A percentile compares a stretch with the other conserved stretches of the same genome.
Conservation (phyloP, 2,797 vertebrate species). For the Valencia hispanica region DNA sequence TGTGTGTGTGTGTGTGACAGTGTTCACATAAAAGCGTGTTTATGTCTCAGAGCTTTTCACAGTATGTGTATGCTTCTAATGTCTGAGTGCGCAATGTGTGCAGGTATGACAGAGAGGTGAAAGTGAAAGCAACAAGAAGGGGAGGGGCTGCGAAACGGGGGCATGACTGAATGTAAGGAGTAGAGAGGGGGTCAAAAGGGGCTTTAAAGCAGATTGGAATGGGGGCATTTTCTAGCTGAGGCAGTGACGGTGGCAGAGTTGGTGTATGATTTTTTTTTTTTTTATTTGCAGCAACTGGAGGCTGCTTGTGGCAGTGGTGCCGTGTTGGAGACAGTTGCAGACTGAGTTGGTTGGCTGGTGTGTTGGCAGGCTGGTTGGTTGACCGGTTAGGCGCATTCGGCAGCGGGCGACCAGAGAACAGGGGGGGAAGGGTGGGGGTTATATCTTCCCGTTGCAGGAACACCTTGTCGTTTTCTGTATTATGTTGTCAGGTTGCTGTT, state of each 20-base stretch:
- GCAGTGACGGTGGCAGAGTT: conserved; percentile 48
- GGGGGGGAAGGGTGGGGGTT: conserved; percentile 10
- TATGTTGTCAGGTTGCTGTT: conserved; percentile 41
- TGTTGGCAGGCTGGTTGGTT: conserved; percentile 57
- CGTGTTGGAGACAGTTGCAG: conserved; percentile 68
- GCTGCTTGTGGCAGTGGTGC: conserved; percentile 75
- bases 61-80: conserved; percentile 30
- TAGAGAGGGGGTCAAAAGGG: conserved; percentile 33
- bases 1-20: conserved; percentile 42
- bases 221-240: conserved; percentile 56
- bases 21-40: conserved; percentile 44
- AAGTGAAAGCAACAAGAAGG: conserved; percentile 72
- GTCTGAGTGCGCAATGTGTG: conserved; percentile 47
- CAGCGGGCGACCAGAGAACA: conserved; percentile 32
- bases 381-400: conserved; percentile 54
- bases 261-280: conserved; percentile 45
- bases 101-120: conserved; percentile 53
- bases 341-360: conserved; percentile 68
- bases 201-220: conserved; percentile 32
- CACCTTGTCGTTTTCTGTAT: conserved; percentile 48
- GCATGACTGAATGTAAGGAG: conserved; percentile 47
- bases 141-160: conserved; percentile 63
- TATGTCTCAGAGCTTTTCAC: conserved; percentile 49
- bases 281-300: conserved; percentile 52
- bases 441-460: conserved; percentile 52